These are phyloP conservation scores for Telenomus remus DNA, from an alignment of 1,140 invertebrate species.

Conservation along the genomic window DNA sequence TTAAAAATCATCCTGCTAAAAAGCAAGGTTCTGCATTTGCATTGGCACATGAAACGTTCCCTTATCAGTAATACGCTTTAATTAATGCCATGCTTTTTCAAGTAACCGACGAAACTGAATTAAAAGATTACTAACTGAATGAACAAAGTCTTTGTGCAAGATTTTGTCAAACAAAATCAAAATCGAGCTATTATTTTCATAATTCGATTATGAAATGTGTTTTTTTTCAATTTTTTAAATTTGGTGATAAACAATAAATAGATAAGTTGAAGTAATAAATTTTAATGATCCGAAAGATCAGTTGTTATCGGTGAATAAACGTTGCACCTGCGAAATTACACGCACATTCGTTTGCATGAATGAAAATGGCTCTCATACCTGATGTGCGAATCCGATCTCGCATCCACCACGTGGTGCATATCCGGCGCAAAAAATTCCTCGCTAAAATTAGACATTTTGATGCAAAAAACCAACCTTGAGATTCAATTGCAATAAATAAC, in stretches of 20 bases:
- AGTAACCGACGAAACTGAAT: no score
- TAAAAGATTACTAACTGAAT: no score
- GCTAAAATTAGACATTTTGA: background rate
- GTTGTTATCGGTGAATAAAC: background rate
- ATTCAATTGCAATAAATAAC: no score
- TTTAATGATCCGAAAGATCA: no score
- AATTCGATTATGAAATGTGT: no score
- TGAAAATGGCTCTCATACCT: conserved; percentile 4
- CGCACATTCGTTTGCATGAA: conserved; percentile 2
- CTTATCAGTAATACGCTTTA: background rate
- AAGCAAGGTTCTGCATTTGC: background rate
- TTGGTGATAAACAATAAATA: no score
- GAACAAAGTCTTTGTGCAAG: no score
- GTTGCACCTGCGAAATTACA: conserved; percentile 1
- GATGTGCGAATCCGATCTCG: background rate
- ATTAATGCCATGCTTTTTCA: background rate
- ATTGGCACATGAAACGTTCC: background rate
- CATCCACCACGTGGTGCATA: conserved; percentile 1
- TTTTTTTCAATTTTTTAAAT: no score
- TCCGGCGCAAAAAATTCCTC: background rate
- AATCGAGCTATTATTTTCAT: no score
- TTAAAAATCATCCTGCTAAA: no score
- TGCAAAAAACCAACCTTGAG: background rate
- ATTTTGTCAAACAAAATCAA: background rate
- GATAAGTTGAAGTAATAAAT: no score